A percentile compares a stretch with the other conserved stretches of the same genome.
phyloP scores from a whole-genome alignment of 2,888 invertebrate genomes.

The Desoria tigrina region DNA sequence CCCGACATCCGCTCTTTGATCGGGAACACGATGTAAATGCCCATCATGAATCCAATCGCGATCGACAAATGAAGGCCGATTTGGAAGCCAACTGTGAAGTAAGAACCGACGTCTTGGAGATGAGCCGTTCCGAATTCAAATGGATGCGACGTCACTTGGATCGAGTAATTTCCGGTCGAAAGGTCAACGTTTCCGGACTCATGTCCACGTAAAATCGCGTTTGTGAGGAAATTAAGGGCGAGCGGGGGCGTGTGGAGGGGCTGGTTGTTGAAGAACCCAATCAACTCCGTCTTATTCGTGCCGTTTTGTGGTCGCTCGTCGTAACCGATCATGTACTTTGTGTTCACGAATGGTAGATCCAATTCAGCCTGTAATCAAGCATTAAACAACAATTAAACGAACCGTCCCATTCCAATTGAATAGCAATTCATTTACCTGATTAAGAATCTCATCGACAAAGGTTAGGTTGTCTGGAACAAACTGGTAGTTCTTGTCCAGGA shows the following conservation, averaged over 20 bases:
- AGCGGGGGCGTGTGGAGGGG: conserved; percentile 73
- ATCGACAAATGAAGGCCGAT: conserved; percentile 65
- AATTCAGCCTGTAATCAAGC: conserved; percentile 1
- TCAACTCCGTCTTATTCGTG: conserved; percentile 23
- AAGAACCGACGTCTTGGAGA: conserved; percentile 45
- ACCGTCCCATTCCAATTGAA: background rate
- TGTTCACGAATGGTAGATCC: conserved; percentile 41
- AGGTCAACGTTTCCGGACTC: conserved; percentile 34
- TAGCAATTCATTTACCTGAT: conserved; percentile 21
- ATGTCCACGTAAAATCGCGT: conserved; percentile 62
- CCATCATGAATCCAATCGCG: conserved; percentile 68
- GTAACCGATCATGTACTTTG: conserved; percentile 46
- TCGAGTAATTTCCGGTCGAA: conserved; percentile 55
- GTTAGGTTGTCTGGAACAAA: conserved; percentile 20
- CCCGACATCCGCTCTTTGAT: conserved; percentile 70
- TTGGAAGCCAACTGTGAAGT: conserved; percentile 50
- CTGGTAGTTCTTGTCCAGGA: background rate
- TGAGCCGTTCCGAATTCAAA: conserved; percentile 64
- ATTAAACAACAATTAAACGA: conserved; percentile 2
- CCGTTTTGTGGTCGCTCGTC: conserved; percentile 17
- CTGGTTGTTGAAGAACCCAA: conserved; percentile 73
- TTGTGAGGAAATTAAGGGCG: conserved; percentile 67
- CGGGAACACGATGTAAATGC: conserved; percentile 60
- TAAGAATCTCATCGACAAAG: conserved; percentile 28
- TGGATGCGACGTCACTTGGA: conserved; percentile 67